phyloP scores from a whole-genome alignment of 2,113 vertebrate species.

The Potamarius usumacintae region DNA sequence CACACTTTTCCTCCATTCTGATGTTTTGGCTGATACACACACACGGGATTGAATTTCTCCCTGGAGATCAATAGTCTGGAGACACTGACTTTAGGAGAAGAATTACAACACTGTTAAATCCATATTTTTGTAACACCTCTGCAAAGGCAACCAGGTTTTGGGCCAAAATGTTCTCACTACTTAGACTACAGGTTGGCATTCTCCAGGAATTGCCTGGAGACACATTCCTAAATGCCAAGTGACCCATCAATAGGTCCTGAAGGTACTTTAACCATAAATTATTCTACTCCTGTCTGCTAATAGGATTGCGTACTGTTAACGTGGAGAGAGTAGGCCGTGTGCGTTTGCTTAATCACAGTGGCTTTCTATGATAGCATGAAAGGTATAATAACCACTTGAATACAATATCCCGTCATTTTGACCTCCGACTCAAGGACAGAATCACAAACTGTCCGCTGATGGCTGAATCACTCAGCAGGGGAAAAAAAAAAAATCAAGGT shows the following conservation, averaged over 20 bases:
- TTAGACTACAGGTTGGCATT: not conserved
- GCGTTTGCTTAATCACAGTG: conserved; percentile 39
- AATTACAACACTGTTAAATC: not conserved
- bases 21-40: too few species aligned
- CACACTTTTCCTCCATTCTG: too few species aligned
- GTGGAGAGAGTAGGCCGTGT: not conserved
- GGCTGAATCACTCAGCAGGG: conserved; percentile 5
- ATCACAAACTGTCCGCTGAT: conserved; percentile 16
- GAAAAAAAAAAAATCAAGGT: not conserved
- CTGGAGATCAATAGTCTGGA: not conserved
- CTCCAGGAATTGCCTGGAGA: not conserved
- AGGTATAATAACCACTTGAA: conserved; percentile 44
- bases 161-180: not conserved
- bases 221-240: not conserved
- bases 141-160: not conserved
- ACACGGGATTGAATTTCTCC: not conserved
- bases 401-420: conserved; percentile 35
- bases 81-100: too few species aligned
- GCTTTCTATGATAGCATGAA: conserved; percentile 4
- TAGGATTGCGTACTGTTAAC: not conserved
- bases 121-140: not conserved
- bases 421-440: conserved; percentile 33
- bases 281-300: conserved; percentile 10
- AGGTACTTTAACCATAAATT: not conserved
- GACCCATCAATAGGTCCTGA: not conserved